Base-by-base conservation (phyloP, 2,888 invertebrate genomes). In the Orthonychiurus folsomi region DNA sequence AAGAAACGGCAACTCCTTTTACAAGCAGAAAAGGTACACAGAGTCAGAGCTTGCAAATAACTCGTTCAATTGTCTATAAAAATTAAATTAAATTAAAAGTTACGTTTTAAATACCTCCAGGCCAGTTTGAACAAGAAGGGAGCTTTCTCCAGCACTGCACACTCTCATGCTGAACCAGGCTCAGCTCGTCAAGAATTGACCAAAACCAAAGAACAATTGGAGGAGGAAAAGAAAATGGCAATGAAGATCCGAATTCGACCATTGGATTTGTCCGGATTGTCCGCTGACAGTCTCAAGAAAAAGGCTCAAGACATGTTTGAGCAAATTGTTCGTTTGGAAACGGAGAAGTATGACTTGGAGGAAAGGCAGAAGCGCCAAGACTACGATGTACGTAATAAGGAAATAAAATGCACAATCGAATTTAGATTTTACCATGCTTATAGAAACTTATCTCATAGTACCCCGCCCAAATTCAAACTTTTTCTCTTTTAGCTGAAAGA, bases 401-500 rank as follows among this genome's bases (percentile, higher is more conserved):
- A n/a, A n/a, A n/a, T n/a, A n/a, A n/a, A n/a, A n/a, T n/a, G n/a
- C n/a, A n/a, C n/a, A n/a, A n/a, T n/a, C n/a, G n/a, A n/a, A n/a
- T n/a, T n/a, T n/a, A n/a, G n/a, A n/a, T n/a, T n/a, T n/a, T n/a
- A n/a, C n/a, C n/a, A n/a, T n/a, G n/a, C n/a, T n/a, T n/a, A n/a
- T n/a, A n/a, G n/a, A n/a, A n/a, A n/a, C n/a, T n/a, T n/a, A n/a
- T n/a, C n/a, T n/a, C n/a, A n/a, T n/a, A n/a, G n/a, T n/a, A n/a
- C n/a, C n/a, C n/a, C n/a, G n/a, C n/a, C n/a, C n/a, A n/a, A n/a
- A n/a, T n/a, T n/a, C n/a, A n/a, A n/a, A n/a, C n/a, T n/a, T n/a
- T n/a, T n/a, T n/a, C n/a, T n/a, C n/a, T n/a, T n/a, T n/a, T n/a
- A 95, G 95, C 87, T 96, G 85, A 94, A 95, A 88, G 95, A 96